Base-by-base conservation (phyloP, 2,113 vertebrate genomes). In the Hiodon alosoides region DNA sequence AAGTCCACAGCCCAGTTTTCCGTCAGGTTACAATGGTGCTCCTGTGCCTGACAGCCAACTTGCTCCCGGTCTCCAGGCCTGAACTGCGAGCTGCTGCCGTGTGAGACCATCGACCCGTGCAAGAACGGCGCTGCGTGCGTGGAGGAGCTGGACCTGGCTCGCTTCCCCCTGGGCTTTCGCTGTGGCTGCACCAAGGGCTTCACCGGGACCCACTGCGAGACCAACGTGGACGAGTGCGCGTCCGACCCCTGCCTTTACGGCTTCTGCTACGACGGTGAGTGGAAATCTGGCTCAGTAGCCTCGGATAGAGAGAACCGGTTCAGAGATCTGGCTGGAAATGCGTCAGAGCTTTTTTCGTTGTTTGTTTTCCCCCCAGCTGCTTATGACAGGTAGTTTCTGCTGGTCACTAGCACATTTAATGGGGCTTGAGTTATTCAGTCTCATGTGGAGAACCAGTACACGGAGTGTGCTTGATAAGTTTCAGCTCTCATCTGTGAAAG, bases 241-340 rank as follows among this genome's bases (percentile, higher is more conserved):
- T 92, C 92, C 73, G 88, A 78, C 83, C 90, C 92, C 79, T 92
- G 90, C 82, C 76, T 92, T 80, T 85, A 92, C 0, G 91, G 93
- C 69, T 92, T 90, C 84, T 95, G 92, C 86, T 93, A 91, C 70
- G 91, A 93, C 75, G 89, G 92, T 92, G 87, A 83, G 86, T 73
- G 66, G 84, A 10, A 16, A 77, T 69, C 2, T 1, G 78, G 79
- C 73, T 74, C 67, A 83, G 80, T 78, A 78, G 67, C 69, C 85
- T 75, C 76, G 5, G 81, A 70, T 73, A 80, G 52, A 77, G 52
- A 46, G 46, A 80, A 70, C 31, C 70, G 7, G 10, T 67, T 31
- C 31, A 66, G 76, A 17, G 52, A 57, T 13, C 17, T 71, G 84
- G 51, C 9, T 75, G 46, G 79, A 17, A 1, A 54, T 71, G 65